These are phyloP conservation scores for Istiophorus platypterus DNA, from an alignment of 2,113 vertebrate genomes.

Conservation along the genomic window DNA sequence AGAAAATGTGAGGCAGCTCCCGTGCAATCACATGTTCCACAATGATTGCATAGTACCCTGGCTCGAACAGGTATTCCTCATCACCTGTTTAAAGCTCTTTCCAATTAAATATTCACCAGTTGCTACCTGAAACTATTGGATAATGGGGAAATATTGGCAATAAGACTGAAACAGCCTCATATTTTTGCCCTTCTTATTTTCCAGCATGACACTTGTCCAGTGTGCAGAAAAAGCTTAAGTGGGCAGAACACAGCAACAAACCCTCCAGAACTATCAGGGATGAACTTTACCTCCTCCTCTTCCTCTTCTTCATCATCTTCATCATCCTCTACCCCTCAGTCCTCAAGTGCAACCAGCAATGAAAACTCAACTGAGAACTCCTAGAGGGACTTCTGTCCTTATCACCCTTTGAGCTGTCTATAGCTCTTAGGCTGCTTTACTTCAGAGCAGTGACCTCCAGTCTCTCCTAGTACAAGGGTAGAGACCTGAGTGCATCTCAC, in stretches of 20 bases:
- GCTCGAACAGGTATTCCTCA: slow-evolving; percentile 92
- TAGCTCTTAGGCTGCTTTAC: slow-evolving; percentile 55
- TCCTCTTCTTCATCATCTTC: slow-evolving; percentile 86
- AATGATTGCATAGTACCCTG: slow-evolving; percentile 97
- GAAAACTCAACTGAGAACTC: slow-evolving; percentile 93
- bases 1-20: slow-evolving; percentile 94
- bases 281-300: slow-evolving; percentile 94
- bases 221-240: slow-evolving; percentile 97
- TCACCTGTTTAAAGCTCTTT: background rate
- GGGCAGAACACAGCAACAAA: slow-evolving; percentile 99
- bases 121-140: background rate
- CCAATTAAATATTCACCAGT: background rate
- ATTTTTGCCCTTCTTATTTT: slow-evolving; percentile 28
- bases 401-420: slow-evolving; percentile 53
- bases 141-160: background rate
- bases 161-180: background rate
- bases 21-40: slow-evolving; percentile 98
- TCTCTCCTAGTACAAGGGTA: slow-evolving; percentile 48
- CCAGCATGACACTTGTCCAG: slow-evolving; percentile 98
- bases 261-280: slow-evolving; percentile 93
- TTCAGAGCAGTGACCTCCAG: slow-evolving; percentile 60
- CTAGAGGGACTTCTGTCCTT: slow-evolving; percentile 75
- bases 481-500: slow-evolving; percentile 54
- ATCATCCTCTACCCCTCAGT: slow-evolving; percentile 79
- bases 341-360: slow-evolving; percentile 93